Evolutionary conservation across 2,888 invertebrate genomes (phyloP), one percentile per base, ranked within the genome.

Genomic region (Lasiommata megera): DNA sequence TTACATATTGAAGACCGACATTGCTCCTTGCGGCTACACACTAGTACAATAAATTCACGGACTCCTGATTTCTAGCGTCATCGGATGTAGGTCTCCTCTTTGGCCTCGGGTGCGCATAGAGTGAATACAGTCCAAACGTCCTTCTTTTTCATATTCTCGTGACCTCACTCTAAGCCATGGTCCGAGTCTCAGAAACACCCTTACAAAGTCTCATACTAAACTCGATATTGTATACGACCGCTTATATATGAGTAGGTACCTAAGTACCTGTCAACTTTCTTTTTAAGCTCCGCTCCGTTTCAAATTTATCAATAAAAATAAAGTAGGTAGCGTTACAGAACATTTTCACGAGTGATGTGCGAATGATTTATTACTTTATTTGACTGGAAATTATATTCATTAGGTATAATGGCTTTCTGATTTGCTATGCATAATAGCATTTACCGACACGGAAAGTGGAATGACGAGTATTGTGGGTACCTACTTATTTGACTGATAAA

Each of bases 311-410:
- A 16, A 16, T 40, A 38, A 7, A n/a, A 38, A 38, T 14, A 16
- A 40, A 40, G 7, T 8, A 40, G 37, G 37, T 38, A 16, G 37
- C 38, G 38, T 40, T 40, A 17, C 17, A 40, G 38, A 40, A 40
- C 38, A 40, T 40, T 40, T 40, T 40, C 9, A 16, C 38, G 38
- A 40, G 17, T 40, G 17, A 40, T 17, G 38, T 8, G 38, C 38
- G 17, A 40, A 17, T 40, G 38, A 40, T 40, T 40, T 40, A 40
- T 40, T 17, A 40, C 38, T 40, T 17, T 40, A 40, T 40, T 40
- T 17, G 38, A 40, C 38, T 40, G 9, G 16, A 40, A 40, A 40
- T 40, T 40, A 40, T 40, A 17, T 40, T 40, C 17, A 40, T 40
- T 40, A 40, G 38, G 16, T 16, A 9, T 40, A 40, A 40, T 40